Base-by-base conservation (phyloP, 2,113 vertebrate species). In the Limnothrissa miodon region DNA sequence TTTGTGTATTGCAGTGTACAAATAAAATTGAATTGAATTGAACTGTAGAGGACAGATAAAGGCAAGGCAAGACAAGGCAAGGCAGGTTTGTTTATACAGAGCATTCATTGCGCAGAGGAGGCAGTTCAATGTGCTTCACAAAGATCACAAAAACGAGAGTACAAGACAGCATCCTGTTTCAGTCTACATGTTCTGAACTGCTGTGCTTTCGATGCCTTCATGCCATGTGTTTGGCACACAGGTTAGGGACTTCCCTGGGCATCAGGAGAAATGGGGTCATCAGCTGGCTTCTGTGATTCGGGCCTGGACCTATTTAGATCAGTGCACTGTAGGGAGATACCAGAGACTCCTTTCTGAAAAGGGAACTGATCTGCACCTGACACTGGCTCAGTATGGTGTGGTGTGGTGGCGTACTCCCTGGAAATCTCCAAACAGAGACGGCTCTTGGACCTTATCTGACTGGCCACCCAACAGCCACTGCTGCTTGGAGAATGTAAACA, bases 401-500 rank as follows among this genome's bases (percentile, higher is more conserved):
- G 39, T 53, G 39, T 29, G 1, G 17, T 53, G 51, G 17, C 23
- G 21, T 21, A 56, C 51, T 23, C 51, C 21, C 51, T 56, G 51
- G 51, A 56, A 56, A 5, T 19, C 42, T 44, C 11, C 39, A n/a
- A n/a, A 46, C 79, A 45, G 48, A 25, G 78, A 44, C 66, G 45
- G 56, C 11, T 48, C n/a, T 45, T 45, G 44, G 39, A 9, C 45
- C 81, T 83, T 84, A 86, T 86, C 78, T 45, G 62, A 44, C 62
- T 33, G 51, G 53, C 53, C 82, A 83, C 85, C 48, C 83, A 59
- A 33, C 39, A 79, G 56, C 78, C 78, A 80, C 70, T 66, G 23
- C 78, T 42, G 85, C 70, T 62, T 62, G 29, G 78, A 79, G 81
- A 87, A 87, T 80, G 79, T 90, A 87, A 90, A 90, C 89, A 90